Base-by-base conservation (phyloP, 2,113 vertebrate species). In the Aspiorhynchus laticeps region DNA sequence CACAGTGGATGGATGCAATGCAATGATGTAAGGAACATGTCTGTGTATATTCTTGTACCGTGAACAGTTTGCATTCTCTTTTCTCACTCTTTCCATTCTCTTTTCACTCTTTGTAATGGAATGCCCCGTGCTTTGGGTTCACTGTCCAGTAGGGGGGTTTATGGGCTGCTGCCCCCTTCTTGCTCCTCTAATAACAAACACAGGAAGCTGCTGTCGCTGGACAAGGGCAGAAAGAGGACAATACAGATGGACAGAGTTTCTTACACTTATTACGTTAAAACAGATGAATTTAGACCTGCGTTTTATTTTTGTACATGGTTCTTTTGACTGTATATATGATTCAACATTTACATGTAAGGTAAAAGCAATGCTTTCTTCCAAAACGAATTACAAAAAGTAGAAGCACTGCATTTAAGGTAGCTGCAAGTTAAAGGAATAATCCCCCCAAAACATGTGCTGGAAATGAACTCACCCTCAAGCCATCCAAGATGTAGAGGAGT, bases 151-250 rank as follows among this genome's bases (percentile, higher is more conserved):
- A 19, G 46, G 21, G 63, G 46, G 77, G 59, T 61, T 81, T 80
- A 41, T 84, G n/a, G 21, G 36, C 69, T 26, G 51, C 77, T 80
- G 36, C 28, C 53, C 75, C 69, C 88, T 85, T 81, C 63, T 76
- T 65, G 77, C 41, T 88, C 79, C 86, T 93, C 80, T 80, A 94
- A 94, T 91, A 95, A 94, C 92, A 95, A 95, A 93, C 93, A 94
- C 92, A 94, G 93, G 92, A 95, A 94, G 91, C 85, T 88, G 90
- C 89, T 90, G 41, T 94, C 67, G 80, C 91, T 1, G 87, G 91
- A 86, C 80, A 87, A 86, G 71, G 88, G 90, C 87, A 84, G 89
- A 85, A 80, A 85, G 86, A 80, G 85, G 85, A 88, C 87, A 19
- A 67, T 85, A 82, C 81, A 85, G 76, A 90, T 88, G 90, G 82